Conservation (phyloP, 2,888 invertebrate species). For the Abrostola tripartita region DNA sequence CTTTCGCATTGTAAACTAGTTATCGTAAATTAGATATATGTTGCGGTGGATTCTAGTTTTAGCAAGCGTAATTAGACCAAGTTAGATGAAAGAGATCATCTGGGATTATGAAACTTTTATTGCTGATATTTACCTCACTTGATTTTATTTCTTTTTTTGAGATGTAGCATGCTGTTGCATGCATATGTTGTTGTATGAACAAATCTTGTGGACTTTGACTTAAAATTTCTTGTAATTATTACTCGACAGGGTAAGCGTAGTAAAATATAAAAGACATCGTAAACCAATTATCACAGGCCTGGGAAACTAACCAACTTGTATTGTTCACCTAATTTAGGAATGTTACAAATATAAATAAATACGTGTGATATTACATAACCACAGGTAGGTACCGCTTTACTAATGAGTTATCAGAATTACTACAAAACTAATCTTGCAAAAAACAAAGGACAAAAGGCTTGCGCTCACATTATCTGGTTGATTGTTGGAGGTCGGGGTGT, state of each 20-base stretch:
- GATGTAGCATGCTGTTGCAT: no score
- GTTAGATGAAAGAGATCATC: no score
- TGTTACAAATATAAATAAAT: neutral
- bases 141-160: no score
- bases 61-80: no score
- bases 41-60: neutral
- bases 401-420: constrained; percentile 45
- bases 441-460: constrained; percentile 22
- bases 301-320: constrained; percentile 2
- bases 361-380: constrained; percentile 15
- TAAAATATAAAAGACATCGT: no score
- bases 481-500: constrained; percentile 35
- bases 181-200: no score
- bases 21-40: neutral
- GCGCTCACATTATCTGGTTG: constrained; percentile 10
- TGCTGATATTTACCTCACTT: no score
- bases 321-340: neutral
- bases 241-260: no score
- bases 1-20: constrained; percentile 1
- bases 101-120: no score
- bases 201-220: no score
- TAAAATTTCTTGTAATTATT: no score
- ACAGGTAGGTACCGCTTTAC: constrained; percentile 1
- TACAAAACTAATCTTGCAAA: constrained; percentile 28
- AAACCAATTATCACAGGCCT: neutral